Evolutionary conservation across 2,113 vertebrate species (phyloP), one percentile per base, ranked within the genome.

Genomic region (Erpornis zantholeuca): DNA sequence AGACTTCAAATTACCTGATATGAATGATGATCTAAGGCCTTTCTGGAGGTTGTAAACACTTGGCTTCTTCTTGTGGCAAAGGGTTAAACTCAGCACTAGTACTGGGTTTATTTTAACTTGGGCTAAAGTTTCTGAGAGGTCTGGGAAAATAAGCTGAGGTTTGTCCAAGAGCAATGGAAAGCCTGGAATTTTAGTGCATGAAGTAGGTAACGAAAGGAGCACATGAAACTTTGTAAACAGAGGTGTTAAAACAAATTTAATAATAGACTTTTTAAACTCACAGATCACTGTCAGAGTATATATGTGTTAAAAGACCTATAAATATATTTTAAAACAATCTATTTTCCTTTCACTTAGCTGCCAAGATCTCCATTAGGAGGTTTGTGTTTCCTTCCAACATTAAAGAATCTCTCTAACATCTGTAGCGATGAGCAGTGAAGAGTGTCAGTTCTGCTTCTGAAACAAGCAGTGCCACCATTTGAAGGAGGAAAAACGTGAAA

Each of bases 361-460:
- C 96, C 96, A 97, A 95, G 90, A 82, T 95, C 94, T 96, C 93
- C 91, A 96, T 96, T 97, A 96, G 90, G 90, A 96, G 91, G 73
- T 83, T 91, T 94, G 90, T 94, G 91, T 92, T 97, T 87, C 88
- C 82, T 95, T 96, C 82, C 75, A 96, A 80, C 88, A 94, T 94
- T 94, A 95, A 97, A 96, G 95, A 90, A 91, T 92, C 42, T 75
- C 91, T 96, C 84, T 80, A 87, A 95, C 93, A 94, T 92, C 91
- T 94, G 93, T 12, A 82, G 84, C 14, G 16, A 60, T 8, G 86
- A 94, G 49, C 8, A 4, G 86, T 83, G 92, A 96, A 82, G 92
- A 93, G 79, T 88, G 86, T 92, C 95, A 91, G 72, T 40, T 96
- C 76, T 73, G 84, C 87, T 76, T 27, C 87, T 69, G 73, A 95